Conservation (phyloP, 2,888 invertebrate species). For the Camptogramma bilineatum region DNA sequence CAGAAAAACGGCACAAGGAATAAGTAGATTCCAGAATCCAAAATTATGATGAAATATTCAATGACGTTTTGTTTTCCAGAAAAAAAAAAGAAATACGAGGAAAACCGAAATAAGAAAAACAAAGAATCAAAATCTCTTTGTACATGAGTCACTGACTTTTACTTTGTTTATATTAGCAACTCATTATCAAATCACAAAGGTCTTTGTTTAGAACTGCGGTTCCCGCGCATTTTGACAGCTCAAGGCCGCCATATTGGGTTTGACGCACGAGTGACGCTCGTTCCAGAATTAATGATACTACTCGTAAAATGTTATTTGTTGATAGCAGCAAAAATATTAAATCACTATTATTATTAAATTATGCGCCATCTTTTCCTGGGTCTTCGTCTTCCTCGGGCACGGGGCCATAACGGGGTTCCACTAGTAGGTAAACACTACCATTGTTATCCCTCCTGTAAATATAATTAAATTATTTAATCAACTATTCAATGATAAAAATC, state of each 20-base stretch:
- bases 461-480: too few relatives aligned
- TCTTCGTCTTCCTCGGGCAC: too few relatives aligned
- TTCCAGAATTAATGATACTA: neutral
- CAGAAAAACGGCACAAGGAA: too few relatives aligned
- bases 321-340: neutral
- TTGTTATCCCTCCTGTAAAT: too few relatives aligned
- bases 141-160: neutral
- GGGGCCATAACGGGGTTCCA: too few relatives aligned
- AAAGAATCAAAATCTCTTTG: neutral
- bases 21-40: too few relatives aligned
- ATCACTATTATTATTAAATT: too few relatives aligned
- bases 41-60: too few relatives aligned
- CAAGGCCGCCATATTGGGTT: slow-evolving; percentile 61
- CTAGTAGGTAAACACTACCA: too few relatives aligned
- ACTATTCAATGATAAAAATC: too few relatives aligned
- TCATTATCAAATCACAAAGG: slow-evolving; percentile 21
- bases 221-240: slow-evolving; percentile 62
- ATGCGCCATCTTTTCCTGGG: too few relatives aligned
- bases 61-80: neutral
- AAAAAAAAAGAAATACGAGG: neutral
- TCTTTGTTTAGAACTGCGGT: slow-evolving; percentile 27
- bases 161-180: neutral
- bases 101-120: neutral
- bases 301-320: neutral
- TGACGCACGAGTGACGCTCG: slow-evolving; percentile 54